Base-by-base conservation (phyloP, 2,113 vertebrate species). In the Cryptotis parvus region DNA sequence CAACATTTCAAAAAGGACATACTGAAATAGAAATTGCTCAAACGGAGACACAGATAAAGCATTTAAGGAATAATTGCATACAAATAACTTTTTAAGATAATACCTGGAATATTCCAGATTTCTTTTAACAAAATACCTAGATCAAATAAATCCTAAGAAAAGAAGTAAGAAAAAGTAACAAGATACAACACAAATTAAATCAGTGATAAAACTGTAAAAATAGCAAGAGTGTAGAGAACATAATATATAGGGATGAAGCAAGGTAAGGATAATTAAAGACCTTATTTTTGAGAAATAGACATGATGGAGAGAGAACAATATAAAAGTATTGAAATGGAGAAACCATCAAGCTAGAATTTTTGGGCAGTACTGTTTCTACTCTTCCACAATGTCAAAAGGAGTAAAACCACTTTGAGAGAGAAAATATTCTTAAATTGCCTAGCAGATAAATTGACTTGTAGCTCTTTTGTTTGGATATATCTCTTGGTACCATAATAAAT, bases 401-500 rank as follows among this genome's bases (percentile, higher is more conserved):
- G 45, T 65, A 20, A 82, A 81, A 39, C 31, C 31, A 84, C 22
- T 77, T 11, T 69, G 43, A 84, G 6, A n/a, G n/a, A 78, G 35
- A 90, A 76, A 90, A 70, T 39, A n/a, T 6, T 84, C 70, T 10
- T 5, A 78, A 70, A 61, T 61, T 58, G 45, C 8, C 1, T 49
- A 78, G 22, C 37, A 70, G 39, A 49, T 72, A 45, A 78, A 45
- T 20, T n/a, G 12, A 37, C 33, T 35, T 78, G 3, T 35, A 49
- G 31, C 45, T 58, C n/a, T 37, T 79, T 43, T 49, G 9, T 72
- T 63, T 78, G 35, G 16, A 84, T 76, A 43, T 37, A 24, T 2
- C 43, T 41, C 35, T 85, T 78, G 33, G 37, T 78, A 79, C 29
- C n/a, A 39, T 63, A 91, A 63, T 78, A 72, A 72, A 85, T 74